phyloP scores from a whole-genome alignment of 2,797 vertebrate genomes.

The Pangasius larnaudii region DNA sequence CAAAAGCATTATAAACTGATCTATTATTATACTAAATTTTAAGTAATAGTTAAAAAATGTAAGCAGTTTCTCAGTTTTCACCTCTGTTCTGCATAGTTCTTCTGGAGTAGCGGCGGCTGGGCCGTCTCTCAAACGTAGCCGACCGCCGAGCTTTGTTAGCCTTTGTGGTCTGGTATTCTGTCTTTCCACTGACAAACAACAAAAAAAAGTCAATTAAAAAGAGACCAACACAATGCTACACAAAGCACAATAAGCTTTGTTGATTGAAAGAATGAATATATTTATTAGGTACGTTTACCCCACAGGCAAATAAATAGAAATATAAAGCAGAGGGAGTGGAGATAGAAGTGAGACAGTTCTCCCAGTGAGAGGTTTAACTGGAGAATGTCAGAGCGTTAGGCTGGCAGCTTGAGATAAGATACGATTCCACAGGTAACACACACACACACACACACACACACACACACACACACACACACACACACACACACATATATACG shows the following conservation, averaged over 20 bases:
- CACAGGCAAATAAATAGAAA: not conserved
- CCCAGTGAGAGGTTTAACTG: slow-evolving; percentile 23
- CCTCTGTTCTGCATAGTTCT: slow-evolving; percentile 89
- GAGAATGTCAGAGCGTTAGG: slow-evolving; percentile 27
- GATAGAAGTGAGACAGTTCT: not conserved
- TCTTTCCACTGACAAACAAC: slow-evolving; percentile 85
- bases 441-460: not conserved
- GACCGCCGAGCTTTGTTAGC: slow-evolving; percentile 91
- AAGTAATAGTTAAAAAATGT: not conserved
- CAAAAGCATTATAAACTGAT: not conserved
- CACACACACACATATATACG: not conserved
- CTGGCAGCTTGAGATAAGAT: slow-evolving; percentile 56
- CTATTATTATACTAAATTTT: not conserved
- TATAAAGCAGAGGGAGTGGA: not conserved
- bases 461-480: not conserved
- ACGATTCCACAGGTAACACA: slow-evolving; percentile 16
- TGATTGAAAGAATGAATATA: not conserved
- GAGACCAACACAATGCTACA: not conserved
- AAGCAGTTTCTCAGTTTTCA: slow-evolving; percentile 59
- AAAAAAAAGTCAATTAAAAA: not conserved
- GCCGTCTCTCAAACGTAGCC: slow-evolving; percentile 93
- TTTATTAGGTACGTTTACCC: not conserved
- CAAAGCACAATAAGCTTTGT: not conserved
- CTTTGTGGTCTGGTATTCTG: slow-evolving; percentile 98
- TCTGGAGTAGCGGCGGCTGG: slow-evolving; percentile 94